Percentiles rank a stretch among this genome's conserved stretches.
These are phyloP conservation scores for Subanguina moxae DNA, from an alignment of 1,140 invertebrate species.

Conservation along the genomic window DNA sequence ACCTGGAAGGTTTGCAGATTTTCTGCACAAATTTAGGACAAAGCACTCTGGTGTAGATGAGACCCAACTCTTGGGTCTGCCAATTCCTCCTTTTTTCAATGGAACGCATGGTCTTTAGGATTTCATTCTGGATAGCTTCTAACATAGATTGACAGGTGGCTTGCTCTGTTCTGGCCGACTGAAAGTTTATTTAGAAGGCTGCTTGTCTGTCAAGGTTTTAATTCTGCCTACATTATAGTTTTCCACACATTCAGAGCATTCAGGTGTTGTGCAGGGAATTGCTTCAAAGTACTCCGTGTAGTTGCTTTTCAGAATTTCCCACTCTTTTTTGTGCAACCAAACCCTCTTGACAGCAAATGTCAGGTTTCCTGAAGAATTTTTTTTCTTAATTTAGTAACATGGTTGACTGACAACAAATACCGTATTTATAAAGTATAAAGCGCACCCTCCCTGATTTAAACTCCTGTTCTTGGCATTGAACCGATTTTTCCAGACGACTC, in stretches of 20 bases:
- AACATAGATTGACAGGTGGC: slow-evolving; percentile 20
- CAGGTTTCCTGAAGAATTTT: slow-evolving; percentile 20
- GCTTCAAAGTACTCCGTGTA: slow-evolving; percentile 18
- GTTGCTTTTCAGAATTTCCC: slow-evolving; percentile 11
- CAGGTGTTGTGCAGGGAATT: slow-evolving; percentile 1
- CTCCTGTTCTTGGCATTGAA: too few species aligned
- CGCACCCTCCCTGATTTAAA: too few species aligned
- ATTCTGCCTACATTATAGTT: slow-evolving; percentile 27
- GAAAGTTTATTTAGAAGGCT: too few species aligned
- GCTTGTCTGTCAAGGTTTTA: too few species aligned
- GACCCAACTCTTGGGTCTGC: slow-evolving; percentile 9
- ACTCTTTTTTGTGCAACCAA: slow-evolving; percentile 20
- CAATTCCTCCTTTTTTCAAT: slow-evolving; percentile 13
- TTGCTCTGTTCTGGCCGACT: slow-evolving; percentile 15
- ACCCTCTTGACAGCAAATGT: slow-evolving; percentile 21
- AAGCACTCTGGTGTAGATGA: slow-evolving; percentile 14
- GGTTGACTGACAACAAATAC: too few species aligned
- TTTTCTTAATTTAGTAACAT: too few species aligned
- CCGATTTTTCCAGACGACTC: too few species aligned
- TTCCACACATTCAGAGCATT: slow-evolving; percentile 25
- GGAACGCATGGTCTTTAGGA: slow-evolving; percentile 13
- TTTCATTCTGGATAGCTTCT: slow-evolving; percentile 16
- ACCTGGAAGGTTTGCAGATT: not conserved
- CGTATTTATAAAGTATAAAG: too few species aligned
- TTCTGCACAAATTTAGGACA: not conserved